Evolutionary conservation across 2,888 invertebrate genomes (phyloP), one percentile per base, ranked within the genome.

Genomic region (Tachina fera): DNA sequence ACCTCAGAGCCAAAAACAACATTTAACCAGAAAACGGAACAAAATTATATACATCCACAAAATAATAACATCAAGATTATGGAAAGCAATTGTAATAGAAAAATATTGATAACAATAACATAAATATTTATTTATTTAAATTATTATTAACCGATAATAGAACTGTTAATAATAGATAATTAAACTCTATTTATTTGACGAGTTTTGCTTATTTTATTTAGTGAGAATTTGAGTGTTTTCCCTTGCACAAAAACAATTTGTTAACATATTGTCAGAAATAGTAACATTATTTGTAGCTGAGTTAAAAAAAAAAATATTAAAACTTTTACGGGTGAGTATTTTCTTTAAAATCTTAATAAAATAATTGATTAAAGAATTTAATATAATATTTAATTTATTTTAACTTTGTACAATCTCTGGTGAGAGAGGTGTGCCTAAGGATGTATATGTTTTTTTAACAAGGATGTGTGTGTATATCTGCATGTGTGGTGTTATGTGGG

Each of bases 221-320:
- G 16, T 45, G 78, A 19, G 16, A 67, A 19, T 16, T 71, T 39
- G 47, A 49, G n/a, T 58, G 47, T 14, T 16, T 19, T 19, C 56
- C 14, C 11, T 16, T 14, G 9, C 31, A 31, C 13, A 43, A 45
- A 58, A 78, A 49, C 58, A n/a, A 71, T 71, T 43, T 76, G 71
- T 60, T 86, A 86, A 83, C 86, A 86, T 86, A 86, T 86, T 86
- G 86, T 61, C 14, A 60, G 56, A 45, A 76, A 68, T 83, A 45
- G 9, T 19, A 71, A 45, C n/a, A 16, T 58, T 6, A 67, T 14
- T 53, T 45, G 10, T 13, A 16, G 81, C 74, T 31, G 51, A 58
- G 67, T 39, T 41, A 58, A 68, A 10, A 79, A 75, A 16, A 14
- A 22, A 31, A 45, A 51, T 41, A 4, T 8, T 22, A 53, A 22